Percentiles rank a stretch among this genome's conserved stretches.
These are phyloP conservation scores for Sylvietta virens DNA, from an alignment of 2,113 vertebrate species.

Conservation along the genomic window DNA sequence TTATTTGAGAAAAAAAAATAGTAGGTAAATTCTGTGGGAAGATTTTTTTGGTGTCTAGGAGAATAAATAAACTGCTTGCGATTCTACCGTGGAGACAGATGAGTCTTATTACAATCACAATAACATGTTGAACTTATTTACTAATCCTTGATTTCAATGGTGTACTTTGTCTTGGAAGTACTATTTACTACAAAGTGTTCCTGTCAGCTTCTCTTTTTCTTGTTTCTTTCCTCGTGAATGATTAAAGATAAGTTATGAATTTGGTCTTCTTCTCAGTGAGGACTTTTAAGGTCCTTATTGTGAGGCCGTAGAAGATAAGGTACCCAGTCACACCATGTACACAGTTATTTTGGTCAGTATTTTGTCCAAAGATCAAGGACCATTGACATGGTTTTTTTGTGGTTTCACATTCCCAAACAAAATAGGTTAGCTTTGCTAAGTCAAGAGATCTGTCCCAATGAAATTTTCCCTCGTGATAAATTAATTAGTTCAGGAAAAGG, in stretches of 20 bases:
- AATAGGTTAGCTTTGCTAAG: not conserved
- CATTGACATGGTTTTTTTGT: not conserved
- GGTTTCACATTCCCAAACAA: not conserved
- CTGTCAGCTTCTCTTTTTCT: not conserved
- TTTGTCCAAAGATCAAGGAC: not conserved
- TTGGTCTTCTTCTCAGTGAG: not conserved
- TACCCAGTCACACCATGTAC: not conserved
- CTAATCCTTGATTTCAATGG: not conserved
- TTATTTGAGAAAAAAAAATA: not conserved
- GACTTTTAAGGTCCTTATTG: not conserved
- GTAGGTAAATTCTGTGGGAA: not conserved
- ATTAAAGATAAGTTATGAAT: not conserved
- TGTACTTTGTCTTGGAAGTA: not conserved
- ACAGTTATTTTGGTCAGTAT: not conserved
- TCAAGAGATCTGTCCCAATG: not conserved
- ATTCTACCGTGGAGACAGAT: not conserved
- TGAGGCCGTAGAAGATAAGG: not conserved
- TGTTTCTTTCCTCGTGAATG: not conserved
- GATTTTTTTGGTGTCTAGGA: not conserved
- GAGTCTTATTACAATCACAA: not conserved
- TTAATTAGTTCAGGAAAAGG: not conserved
- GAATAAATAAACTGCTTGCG: not conserved
- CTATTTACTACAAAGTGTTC: not conserved
- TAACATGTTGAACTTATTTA: not conserved
- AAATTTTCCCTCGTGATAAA: not conserved